Base-by-base conservation (phyloP, 2,113 vertebrate genomes). In the Orcinus orca region DNA sequence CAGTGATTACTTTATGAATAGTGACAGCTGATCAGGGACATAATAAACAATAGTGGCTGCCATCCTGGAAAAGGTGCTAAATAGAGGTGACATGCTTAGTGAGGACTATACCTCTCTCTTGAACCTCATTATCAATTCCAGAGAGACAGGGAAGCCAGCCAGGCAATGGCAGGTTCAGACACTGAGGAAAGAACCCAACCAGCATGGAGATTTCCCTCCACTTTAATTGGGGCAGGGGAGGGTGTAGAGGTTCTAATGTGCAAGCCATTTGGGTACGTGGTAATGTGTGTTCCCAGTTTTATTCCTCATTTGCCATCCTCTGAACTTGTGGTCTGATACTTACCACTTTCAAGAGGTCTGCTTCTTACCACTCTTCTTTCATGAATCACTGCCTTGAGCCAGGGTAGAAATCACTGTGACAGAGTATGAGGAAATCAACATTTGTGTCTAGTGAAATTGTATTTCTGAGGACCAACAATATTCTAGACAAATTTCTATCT, bases 1-100 rank as follows among this genome's bases (percentile, higher is more conserved):
- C 84, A 94, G 96, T 95, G 97, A 97, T 97, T 97, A 97, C 95
- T 96, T 97, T 97, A 97, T 97, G 98, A 98, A 98, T 95, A 97
- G 96, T 97, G 97, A 97, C 97, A 98, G 97, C 97, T 97, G 97
- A 98, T 98, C 96, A 33, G 94, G 88, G 97, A 97, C 84, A 91
- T 94, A 77, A 97, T 94, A 88, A 97, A 98, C 96, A 97, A 97
- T 96, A 93, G 95, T 88, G 67, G 84, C 97, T 97, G 96, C 92
- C 95, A 97, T 97, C 97, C 97, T 97, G 90, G 90, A 92, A 95
- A 97, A 97, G 89, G 97, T 94, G 97, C 95, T 97, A 97, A 97
- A 67, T 86, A 93, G 95, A 92, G 89, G 92, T 95, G 93, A 95
- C 74, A 76, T 33, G 87, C 74, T 76, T 93, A 84, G 93, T 68